These are phyloP conservation scores for Meteorus sp. DNA, from an alignment of 1,140 invertebrate genomes.

Conservation along the genomic window DNA sequence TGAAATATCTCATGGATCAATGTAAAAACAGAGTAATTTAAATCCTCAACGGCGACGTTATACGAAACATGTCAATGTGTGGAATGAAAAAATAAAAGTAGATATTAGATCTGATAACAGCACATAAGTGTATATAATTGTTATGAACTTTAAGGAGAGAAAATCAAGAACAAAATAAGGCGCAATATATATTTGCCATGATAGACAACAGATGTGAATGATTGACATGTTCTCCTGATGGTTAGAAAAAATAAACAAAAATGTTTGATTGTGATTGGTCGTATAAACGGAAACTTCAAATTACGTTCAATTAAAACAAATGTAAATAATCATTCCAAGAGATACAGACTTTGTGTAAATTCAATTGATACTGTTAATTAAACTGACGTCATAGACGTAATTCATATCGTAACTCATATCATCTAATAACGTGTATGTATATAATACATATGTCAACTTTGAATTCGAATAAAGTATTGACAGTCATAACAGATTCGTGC, in stretches of 20 bases:
- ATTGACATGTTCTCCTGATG: neutral
- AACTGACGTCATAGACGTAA: conserved; percentile 44
- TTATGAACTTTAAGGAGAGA: conserved; percentile 7
- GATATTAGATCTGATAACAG: conserved; percentile 1
- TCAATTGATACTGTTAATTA: conserved; percentile 38
- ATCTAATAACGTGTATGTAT: conserved; percentile 53
- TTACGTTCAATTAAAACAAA: neutral
- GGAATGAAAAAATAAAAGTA: no score
- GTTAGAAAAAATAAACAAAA: neutral
- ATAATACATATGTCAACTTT: conserved; percentile 49
- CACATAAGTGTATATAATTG: conserved; percentile 14
- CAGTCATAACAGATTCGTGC: no score
- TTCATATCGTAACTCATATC: conserved; percentile 52
- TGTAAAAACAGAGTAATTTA: no score
- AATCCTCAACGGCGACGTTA: no score
- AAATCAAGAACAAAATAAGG: neutral
- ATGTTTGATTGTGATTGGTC: neutral
- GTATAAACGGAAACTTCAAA: no score
- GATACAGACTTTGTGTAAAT: conserved; percentile 34
- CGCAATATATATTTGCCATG: neutral
- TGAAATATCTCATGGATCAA: no score
- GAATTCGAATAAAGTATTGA: conserved; percentile 54
- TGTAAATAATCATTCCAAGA: conserved; percentile 11
- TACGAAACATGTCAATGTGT: no score
- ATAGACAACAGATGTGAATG: no score